A percentile compares a stretch with the other conserved stretches of the same genome.
phyloP scores from a whole-genome alignment of 1,140 invertebrate genomes.

The Drosophila willistoni region DNA sequence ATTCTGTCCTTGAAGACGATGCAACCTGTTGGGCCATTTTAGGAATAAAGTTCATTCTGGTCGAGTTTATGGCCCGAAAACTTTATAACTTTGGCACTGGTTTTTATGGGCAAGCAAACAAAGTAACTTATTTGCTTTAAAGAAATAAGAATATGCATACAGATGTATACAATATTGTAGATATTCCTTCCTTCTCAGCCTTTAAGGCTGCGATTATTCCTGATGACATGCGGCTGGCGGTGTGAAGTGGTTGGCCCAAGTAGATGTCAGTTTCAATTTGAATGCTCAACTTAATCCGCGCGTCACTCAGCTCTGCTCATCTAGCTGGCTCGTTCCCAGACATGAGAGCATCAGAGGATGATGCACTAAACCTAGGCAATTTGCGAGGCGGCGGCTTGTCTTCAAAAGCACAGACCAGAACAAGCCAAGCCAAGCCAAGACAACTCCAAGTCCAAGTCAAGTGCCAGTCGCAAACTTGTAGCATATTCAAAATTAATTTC shows the following conservation, averaged over 20 bases:
- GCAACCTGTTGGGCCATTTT: background rate
- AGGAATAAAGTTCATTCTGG: constrained; percentile 42
- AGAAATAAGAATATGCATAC: background rate
- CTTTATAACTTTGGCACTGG: constrained; percentile 69
- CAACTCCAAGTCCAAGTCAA: constrained; percentile 59
- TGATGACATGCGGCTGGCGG: constrained; percentile 56
- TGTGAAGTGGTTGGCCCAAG: constrained; percentile 44
- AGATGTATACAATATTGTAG: background rate
- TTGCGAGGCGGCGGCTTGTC: constrained; percentile 64
- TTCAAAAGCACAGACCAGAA: constrained; percentile 61
- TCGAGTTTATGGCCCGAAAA: constrained; percentile 35
- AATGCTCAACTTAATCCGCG: constrained; percentile 80
- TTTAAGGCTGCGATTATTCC: constrained; percentile 18
- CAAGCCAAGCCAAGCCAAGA: background rate
- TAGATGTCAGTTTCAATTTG: constrained; percentile 78
- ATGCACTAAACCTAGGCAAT: constrained; percentile 61
- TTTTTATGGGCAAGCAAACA: constrained; percentile 67
- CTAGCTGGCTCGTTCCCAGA: constrained; percentile 41
- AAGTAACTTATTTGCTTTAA: constrained; percentile 64
- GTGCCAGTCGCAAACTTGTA: constrained; percentile 39
- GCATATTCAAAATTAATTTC: constrained; percentile 80
- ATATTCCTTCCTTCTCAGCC: background rate
- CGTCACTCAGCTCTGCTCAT: constrained; percentile 64
- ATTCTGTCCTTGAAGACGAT: constrained; percentile 50
- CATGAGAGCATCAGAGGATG: constrained; percentile 29